Evolutionary conservation across 2,113 vertebrate genomes (phyloP).

Genomic region (Zapus hudsonius): DNA sequence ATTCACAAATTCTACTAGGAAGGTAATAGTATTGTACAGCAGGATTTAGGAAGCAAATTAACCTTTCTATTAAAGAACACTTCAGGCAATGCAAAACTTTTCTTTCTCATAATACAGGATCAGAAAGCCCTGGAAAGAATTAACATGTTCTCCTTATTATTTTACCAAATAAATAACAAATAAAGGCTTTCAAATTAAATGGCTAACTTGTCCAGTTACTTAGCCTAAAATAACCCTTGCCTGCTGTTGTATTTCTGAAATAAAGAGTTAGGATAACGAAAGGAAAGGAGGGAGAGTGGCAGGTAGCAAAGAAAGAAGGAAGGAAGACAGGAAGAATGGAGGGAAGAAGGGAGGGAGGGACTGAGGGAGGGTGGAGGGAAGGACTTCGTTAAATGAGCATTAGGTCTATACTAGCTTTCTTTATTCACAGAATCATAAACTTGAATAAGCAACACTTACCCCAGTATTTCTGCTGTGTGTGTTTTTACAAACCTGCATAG

Average conservation of each 20-base stretch:
- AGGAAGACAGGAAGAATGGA: not conserved
- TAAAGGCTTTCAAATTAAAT: not conserved
- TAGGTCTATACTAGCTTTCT: not conserved
- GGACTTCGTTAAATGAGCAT: not conserved
- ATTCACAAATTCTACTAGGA: not conserved
- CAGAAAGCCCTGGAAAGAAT: not conserved
- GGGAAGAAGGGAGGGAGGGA: not conserved
- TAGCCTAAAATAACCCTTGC: not conserved
- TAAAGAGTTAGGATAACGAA: not conserved
- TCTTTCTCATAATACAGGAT: not conserved
- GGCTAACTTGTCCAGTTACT: not conserved
- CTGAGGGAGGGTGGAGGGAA: not conserved
- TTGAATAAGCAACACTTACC: not conserved
- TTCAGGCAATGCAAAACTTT: not conserved
- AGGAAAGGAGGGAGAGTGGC: no score
- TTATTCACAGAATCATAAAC: not conserved
- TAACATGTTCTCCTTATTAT: not conserved
- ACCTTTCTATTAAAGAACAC: not conserved
- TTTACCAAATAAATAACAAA: not conserved
- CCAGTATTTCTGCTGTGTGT: not conserved
- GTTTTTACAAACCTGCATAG: not conserved
- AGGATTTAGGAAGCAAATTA: not conserved
- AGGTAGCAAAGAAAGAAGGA: not conserved
- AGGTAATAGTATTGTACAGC: not conserved
- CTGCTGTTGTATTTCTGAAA: not conserved